Conservation (phyloP, 2,888 invertebrate species). For the Sinohyriopsis cumingii region DNA sequence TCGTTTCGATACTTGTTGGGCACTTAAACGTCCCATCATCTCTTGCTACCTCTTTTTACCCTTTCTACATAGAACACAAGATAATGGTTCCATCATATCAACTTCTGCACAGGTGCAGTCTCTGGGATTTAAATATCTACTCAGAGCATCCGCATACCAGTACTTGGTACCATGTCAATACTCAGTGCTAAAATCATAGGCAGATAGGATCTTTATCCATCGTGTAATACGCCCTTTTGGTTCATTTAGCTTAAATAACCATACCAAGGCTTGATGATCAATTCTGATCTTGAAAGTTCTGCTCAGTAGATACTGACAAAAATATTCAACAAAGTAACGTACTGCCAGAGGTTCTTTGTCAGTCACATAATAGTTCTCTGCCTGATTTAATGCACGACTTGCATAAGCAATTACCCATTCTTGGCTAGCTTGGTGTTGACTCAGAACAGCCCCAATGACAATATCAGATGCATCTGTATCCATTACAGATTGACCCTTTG, state of each 20-base stretch:
- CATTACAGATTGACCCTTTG: too few species aligned
- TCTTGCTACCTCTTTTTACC: neutral
- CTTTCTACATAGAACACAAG: conserved; percentile 10
- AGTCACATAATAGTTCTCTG: too few species aligned
- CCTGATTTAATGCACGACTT: too few species aligned
- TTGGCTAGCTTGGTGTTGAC: too few species aligned
- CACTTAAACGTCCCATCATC: too few species aligned
- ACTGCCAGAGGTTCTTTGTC: conserved; percentile 15
- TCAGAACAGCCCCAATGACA: too few species aligned
- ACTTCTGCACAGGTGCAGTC: too few species aligned
- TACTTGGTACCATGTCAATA: conserved; percentile 24
- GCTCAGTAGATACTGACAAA: conserved; percentile 14
- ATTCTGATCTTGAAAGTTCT: conserved; percentile 7
- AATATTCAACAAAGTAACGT: conserved; percentile 12
- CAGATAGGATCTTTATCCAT: conserved; percentile 15
- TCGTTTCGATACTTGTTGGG: too few species aligned
- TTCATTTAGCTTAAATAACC: too few species aligned
- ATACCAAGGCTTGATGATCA: conserved; percentile 16
- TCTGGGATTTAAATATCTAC: conserved; percentile 9
- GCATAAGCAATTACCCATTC: neutral
- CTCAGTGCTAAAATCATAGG: conserved; percentile 21
- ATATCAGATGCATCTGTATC: too few species aligned
- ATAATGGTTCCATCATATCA: too few species aligned
- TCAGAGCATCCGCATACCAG: too few species aligned
- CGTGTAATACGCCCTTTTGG: conserved; percentile 10